phyloP scores from a whole-genome alignment of 2,113 vertebrate genomes.

The Galeopterus variegatus region DNA sequence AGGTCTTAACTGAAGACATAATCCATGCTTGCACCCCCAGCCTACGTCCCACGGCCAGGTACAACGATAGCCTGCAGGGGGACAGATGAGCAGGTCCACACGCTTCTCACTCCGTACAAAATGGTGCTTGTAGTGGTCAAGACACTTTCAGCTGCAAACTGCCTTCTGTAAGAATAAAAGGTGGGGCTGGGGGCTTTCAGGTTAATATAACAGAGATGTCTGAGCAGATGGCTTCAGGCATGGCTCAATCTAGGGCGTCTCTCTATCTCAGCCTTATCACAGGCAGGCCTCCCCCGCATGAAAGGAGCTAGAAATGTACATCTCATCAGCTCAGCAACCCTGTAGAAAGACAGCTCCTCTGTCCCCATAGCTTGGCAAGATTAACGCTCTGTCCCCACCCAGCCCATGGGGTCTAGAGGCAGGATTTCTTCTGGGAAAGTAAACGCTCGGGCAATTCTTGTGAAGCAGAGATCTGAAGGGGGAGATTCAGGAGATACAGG shows the following conservation, averaged over 20 bases:
- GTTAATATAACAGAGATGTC: background rate
- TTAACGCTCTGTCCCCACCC: background rate
- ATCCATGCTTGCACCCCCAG: background rate
- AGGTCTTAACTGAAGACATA: background rate
- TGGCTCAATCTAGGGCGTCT: background rate
- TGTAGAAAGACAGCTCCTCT: background rate
- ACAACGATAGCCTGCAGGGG: too few relatives aligned
- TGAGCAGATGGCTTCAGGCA: background rate
- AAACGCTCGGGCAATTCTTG: background rate
- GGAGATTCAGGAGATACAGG: too few relatives aligned
- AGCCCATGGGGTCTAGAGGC: background rate
- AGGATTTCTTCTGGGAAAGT: background rate
- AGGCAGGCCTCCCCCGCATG: background rate
- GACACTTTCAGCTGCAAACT: background rate
- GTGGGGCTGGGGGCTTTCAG: background rate
- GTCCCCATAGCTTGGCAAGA: background rate
- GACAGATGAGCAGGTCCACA: background rate
- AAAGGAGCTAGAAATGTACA: background rate
- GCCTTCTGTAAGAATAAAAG: background rate
- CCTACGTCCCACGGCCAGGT: too few relatives aligned
- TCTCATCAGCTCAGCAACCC: background rate
- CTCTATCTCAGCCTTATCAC: background rate
- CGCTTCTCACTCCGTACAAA: background rate
- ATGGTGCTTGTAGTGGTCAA: background rate
- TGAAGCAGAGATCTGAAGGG: background rate